These are phyloP conservation scores for Neogobius melanostomus DNA, from an alignment of 2,113 vertebrate genomes.

Conservation along the genomic window DNA sequence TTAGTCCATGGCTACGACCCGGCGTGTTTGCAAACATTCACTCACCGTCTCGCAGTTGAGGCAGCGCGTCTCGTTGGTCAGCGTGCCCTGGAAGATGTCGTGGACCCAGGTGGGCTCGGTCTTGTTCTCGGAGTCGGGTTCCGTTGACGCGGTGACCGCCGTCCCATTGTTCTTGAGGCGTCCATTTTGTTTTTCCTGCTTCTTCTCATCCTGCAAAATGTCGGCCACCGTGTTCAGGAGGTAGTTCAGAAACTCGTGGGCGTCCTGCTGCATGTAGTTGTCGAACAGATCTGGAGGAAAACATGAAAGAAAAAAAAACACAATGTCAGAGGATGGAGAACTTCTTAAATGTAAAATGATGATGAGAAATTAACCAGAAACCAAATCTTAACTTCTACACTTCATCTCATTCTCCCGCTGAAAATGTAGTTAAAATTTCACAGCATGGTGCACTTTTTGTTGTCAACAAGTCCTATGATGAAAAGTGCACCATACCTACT, in stretches of 20 bases:
- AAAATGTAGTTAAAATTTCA: no score
- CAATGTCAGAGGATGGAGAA: not conserved
- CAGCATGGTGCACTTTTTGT: no score
- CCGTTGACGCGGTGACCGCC: conserved; percentile 72
- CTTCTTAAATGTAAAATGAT: no score
- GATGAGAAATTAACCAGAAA: not conserved
- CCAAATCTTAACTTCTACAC: no score
- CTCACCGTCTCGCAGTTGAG: conserved; percentile 98
- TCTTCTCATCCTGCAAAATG: conserved; percentile 97
- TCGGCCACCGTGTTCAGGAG: conserved; percentile 97
- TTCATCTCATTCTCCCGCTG: no score
- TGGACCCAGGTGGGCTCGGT: conserved; percentile 95
- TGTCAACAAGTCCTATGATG: no score
- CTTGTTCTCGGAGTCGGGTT: conserved; percentile 83
- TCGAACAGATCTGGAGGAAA: conserved; percentile 90
- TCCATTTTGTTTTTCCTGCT: conserved; percentile 94
- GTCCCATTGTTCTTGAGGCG: conserved; percentile 92
- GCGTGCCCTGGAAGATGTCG: conserved; percentile 97
- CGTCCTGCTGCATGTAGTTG: conserved; percentile 99
- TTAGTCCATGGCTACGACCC: no score
- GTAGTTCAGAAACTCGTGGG: conserved; percentile 98
- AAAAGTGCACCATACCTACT: no score
- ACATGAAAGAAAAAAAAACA: not conserved
- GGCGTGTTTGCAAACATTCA: no score
- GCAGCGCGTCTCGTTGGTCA: conserved; percentile 98